These are phyloP conservation scores for Poeciliopsis prolifica DNA, from an alignment of 2,113 vertebrate genomes.

Conservation along the genomic window DNA sequence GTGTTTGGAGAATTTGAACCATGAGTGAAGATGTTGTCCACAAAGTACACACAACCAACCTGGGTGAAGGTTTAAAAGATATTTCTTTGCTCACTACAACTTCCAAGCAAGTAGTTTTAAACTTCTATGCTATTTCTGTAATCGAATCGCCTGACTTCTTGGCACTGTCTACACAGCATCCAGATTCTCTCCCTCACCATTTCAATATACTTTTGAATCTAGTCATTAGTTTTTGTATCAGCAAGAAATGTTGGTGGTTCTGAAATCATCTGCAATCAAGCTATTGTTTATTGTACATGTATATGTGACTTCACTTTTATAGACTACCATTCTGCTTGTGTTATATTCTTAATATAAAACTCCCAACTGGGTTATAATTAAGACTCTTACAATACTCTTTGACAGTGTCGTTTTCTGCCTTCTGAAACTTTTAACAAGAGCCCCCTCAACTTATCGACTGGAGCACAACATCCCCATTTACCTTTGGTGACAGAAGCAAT, in stretches of 20 bases:
- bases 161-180: slow-evolving; percentile 40
- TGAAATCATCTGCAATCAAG: slow-evolving; percentile 1
- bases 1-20: slow-evolving; percentile 32
- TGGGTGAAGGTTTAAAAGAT: slow-evolving; percentile 15
- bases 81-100: too few species aligned
- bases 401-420: slow-evolving; percentile 11
- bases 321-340: not conserved
- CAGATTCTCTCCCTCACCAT: not conserved
- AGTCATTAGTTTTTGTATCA: slow-evolving; percentile 12
- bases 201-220: slow-evolving; percentile 26
- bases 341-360: not conserved
- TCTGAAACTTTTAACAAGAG: slow-evolving; percentile 18
- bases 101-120: not conserved
- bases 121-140: slow-evolving; percentile 9
- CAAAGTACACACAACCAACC: slow-evolving; percentile 8
- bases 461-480: slow-evolving; percentile 13
- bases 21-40: not conserved
- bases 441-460: slow-evolving; percentile 40
- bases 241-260: slow-evolving; percentile 3
- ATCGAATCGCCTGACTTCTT: slow-evolving; percentile 19
- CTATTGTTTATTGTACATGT: not conserved
- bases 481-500: slow-evolving; percentile 50
- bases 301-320: not conserved
- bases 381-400: not conserved
- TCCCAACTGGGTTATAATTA: not conserved